These are phyloP conservation scores for Nomada flava DNA, from an alignment of 2,888 invertebrate species.

Conservation along the genomic window DNA sequence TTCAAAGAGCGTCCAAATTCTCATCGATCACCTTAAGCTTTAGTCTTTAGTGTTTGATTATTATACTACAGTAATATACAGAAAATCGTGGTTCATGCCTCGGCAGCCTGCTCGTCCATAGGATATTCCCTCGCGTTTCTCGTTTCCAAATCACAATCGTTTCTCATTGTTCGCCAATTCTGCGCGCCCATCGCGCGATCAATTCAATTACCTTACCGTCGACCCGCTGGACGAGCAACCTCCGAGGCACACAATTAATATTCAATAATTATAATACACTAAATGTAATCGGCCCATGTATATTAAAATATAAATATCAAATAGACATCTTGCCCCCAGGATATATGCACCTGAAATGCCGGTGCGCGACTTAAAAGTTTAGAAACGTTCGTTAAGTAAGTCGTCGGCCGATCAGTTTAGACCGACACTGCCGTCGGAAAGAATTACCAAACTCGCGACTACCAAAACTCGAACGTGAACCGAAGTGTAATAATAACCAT, in stretches of 20 bases:
- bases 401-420: constrained; percentile 69
- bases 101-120: constrained; percentile 45
- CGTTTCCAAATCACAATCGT: background rate
- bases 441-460: constrained; percentile 45
- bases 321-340: constrained; percentile 75
- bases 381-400: constrained; percentile 70
- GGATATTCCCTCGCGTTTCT: background rate
- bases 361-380: constrained; percentile 74
- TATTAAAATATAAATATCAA: constrained; percentile 82
- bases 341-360: constrained; percentile 69
- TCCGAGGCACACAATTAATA: constrained; percentile 58
- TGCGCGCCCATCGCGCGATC: background rate
- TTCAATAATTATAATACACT: constrained; percentile 78
- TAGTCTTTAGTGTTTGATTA: constrained; percentile 83
- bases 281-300: constrained; percentile 81
- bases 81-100: constrained; percentile 69
- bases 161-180: background rate
- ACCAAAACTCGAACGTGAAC: background rate
- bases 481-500: background rate
- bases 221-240: constrained; percentile 39
- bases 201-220: background rate
- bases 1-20: constrained; percentile 51
- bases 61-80: constrained; percentile 82
- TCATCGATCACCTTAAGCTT: constrained; percentile 81
- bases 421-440: constrained; percentile 52